Conservation (phyloP, 2,113 vertebrate species). For the Eretmochelys imbricata region DNA sequence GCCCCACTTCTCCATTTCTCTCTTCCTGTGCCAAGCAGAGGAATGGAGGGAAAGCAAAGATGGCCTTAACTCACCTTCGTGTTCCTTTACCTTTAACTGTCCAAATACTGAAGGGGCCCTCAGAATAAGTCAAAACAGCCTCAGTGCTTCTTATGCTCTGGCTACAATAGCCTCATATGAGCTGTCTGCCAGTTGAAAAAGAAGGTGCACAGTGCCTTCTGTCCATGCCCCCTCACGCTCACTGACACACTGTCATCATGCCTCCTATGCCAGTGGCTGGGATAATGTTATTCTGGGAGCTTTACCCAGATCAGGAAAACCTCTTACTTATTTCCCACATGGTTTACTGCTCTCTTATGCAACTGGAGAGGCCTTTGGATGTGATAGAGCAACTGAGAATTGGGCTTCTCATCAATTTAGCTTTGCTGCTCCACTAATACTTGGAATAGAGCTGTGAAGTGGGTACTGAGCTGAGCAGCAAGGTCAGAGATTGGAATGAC, state of each 20-base stretch:
- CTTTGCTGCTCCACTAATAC: not conserved
- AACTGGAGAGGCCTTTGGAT: not conserved
- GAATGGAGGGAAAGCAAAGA: not conserved
- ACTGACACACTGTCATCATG: too few relatives aligned
- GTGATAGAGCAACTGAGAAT: not conserved
- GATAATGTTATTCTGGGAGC: not conserved
- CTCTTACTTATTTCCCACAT: not conserved
- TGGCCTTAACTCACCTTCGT: not conserved
- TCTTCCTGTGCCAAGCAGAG: not conserved
- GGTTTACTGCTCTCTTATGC: not conserved
- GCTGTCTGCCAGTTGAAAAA: not conserved
- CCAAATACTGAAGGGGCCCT: not conserved
- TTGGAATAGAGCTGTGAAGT: not conserved
- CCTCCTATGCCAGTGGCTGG: too few relatives aligned
- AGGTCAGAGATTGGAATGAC: not conserved
- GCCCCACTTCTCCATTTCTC: not conserved
- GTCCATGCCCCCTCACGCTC: not conserved
- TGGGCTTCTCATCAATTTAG: not conserved
- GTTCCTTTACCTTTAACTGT: not conserved
- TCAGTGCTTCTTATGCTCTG: not conserved
- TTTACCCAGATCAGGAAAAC: too few relatives aligned
- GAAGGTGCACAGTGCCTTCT: not conserved
- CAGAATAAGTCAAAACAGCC: not conserved
- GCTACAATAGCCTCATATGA: not conserved
- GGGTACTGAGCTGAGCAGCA: accelerated